phyloP scores from a whole-genome alignment of 2,888 invertebrate genomes.

The Scaptomyza polygonia region DNA sequence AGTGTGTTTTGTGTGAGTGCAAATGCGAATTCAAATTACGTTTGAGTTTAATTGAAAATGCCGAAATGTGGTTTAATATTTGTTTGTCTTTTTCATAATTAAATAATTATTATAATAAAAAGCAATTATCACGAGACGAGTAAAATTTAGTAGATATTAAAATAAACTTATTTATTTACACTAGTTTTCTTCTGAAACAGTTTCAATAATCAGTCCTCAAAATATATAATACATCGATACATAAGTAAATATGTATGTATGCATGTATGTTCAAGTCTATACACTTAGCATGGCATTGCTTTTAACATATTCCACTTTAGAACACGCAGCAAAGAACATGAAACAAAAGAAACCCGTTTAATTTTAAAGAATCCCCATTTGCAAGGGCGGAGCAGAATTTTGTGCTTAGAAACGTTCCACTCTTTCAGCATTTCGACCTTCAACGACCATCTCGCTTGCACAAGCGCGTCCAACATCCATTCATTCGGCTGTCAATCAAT shows the following conservation, averaged over 20 bases:
- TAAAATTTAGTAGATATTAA: too few species aligned
- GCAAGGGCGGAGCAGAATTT: slow-evolving; percentile 58
- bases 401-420: slow-evolving; percentile 34
- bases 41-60: slow-evolving; percentile 8
- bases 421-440: slow-evolving; percentile 40
- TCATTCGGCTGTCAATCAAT: slow-evolving; percentile 80
- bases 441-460: slow-evolving; percentile 45
- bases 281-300: not conserved
- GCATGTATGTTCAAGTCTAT: not conserved
- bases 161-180: too few species aligned
- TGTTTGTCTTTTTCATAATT: not conserved
- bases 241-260: not conserved
- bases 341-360: slow-evolving; percentile 39
- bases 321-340: not conserved
- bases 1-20: slow-evolving; percentile 8
- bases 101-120: too few species aligned
- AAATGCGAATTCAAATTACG: slow-evolving; percentile 17
- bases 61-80: not conserved
- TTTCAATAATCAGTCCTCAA: not conserved
- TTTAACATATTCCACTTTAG: slow-evolving; percentile 4
- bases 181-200: not conserved
- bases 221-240: not conserved
- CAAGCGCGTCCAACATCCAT: slow-evolving; percentile 42
- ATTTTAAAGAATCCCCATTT: slow-evolving; percentile 9
- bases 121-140: not conserved